phyloP scores from a whole-genome alignment of 2,888 invertebrate species.

The Syrphus vitripennis region DNA sequence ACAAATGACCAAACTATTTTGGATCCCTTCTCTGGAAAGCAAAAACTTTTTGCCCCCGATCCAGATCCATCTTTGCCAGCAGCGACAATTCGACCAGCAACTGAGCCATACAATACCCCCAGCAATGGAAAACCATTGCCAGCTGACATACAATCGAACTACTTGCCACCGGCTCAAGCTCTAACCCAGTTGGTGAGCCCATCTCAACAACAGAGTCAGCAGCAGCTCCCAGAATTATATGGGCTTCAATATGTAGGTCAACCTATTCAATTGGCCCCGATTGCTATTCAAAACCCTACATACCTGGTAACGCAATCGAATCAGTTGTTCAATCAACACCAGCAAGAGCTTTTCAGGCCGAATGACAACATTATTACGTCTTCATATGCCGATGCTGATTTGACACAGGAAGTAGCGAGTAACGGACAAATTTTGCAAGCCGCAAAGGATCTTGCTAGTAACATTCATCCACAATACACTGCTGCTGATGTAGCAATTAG shows the following conservation, averaged over 20 bases:
- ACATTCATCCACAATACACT: slow-evolving; percentile 77
- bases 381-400: slow-evolving; percentile 77
- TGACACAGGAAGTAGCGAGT: slow-evolving; percentile 79
- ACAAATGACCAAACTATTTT: slow-evolving; percentile 80
- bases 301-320: slow-evolving; percentile 80
- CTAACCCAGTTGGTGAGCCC: slow-evolving; percentile 78
- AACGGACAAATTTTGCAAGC: slow-evolving; percentile 80
- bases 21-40: slow-evolving; percentile 80
- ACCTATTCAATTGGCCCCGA: slow-evolving; percentile 76
- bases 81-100: slow-evolving; percentile 79
- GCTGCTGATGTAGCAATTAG: slow-evolving; percentile 61
- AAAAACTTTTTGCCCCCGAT: slow-evolving; percentile 82
- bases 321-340: slow-evolving; percentile 79
- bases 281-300: slow-evolving; percentile 80
- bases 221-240: slow-evolving; percentile 81
- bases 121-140: slow-evolving; percentile 81
- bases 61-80: slow-evolving; percentile 81
- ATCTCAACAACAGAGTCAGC: slow-evolving; percentile 80
- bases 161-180: slow-evolving; percentile 76
- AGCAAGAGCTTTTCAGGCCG: slow-evolving; percentile 82
- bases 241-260: slow-evolving; percentile 81
- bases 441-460: slow-evolving; percentile 76
- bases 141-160: slow-evolving; percentile 78
- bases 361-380: slow-evolving; percentile 80
- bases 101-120: slow-evolving; percentile 80